Evolutionary conservation across 1,140 invertebrate species (phyloP), one percentile per base, ranked within the genome.

Genomic region (Coelopa frigida): DNA sequence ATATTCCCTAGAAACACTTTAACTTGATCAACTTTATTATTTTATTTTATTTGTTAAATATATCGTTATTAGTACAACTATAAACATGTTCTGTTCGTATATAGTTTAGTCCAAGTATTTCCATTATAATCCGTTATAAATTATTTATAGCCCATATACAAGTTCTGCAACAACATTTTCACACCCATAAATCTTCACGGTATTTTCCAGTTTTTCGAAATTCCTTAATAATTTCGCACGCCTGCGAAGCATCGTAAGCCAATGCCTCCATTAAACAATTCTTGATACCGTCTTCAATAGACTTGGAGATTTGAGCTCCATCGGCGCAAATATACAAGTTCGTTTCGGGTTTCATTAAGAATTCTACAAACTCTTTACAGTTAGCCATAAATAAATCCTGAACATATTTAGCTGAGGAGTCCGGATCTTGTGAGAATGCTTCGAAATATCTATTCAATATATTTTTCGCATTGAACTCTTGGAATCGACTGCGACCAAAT

Each of bases 271-370:
- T 56, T 21, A 87, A 56, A 50, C 78, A 74, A 15, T 73, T 51
- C n/a, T 70, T 53, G 4, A 91, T 66, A 2, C 73, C 68, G 17
- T 77, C 72, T 46, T 74, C 73, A 2, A 91, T 81, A 62, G 82
- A 75, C 52, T 79, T 77, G 1, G 80, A 78, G 76, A 91, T 86
- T 46, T 75, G 76, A 49, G 80, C 82, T 12, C 80, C 77, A 73
- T 88, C 85, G 10, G 87, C 87, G 70, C 87, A 89, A 4, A 91
- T 70, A 66, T 79, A 89, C n/a, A 92, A 63, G 22, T 66, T 62
- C 4, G 78, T 37, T 52, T 62, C 47, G 61, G 69, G 50, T 26
- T 80, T 57, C 11, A 81, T 55, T 7, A 89, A 58, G 32, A 80
- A 62, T 7, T 76, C 57, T 26, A 78, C 71, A 20, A 91, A 43